These are phyloP conservation scores for Cylas formicarius DNA, from an alignment of 1,140 invertebrate genomes.

Conservation along the genomic window DNA sequence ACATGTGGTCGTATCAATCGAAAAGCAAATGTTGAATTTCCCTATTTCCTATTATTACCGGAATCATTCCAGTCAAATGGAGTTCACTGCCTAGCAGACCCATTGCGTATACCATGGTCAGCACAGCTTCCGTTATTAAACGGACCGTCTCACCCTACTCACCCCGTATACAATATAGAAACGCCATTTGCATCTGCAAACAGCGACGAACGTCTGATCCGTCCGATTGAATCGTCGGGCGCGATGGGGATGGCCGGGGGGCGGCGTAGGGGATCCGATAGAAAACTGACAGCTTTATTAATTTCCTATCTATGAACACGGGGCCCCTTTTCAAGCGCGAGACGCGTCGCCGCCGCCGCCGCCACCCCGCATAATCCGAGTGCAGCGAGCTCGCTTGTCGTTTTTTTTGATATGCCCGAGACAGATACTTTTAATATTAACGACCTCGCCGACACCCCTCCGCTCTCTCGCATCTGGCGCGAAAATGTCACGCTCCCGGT, in stretches of 20 bases:
- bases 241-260: too few species aligned
- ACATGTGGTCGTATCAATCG: too few species aligned
- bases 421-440: constrained; percentile 16
- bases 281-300: constrained; percentile 69
- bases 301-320: constrained; percentile 49
- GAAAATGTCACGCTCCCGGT: constrained; percentile 16
- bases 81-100: too few species aligned
- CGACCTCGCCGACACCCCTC: constrained; percentile 8
- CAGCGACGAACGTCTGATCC: constrained; percentile 23
- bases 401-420: constrained; percentile 8
- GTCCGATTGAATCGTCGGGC: constrained; percentile 34
- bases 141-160: too few species aligned
- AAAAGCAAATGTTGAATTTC: too few species aligned
- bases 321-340: constrained; percentile 34
- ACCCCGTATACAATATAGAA: constrained; percentile 10
- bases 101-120: too few species aligned
- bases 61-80: too few species aligned
- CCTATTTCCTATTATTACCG: too few species aligned
- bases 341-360: too few species aligned
- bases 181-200: constrained; percentile 29
- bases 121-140: too few species aligned
- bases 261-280: constrained; percentile 36
- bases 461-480: constrained; percentile 15
- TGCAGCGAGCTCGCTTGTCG: neutral
- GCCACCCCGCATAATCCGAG: neutral